Evolutionary conservation across 2,888 invertebrate species (phyloP).

Genomic region (Cheilosia pagana): DNA sequence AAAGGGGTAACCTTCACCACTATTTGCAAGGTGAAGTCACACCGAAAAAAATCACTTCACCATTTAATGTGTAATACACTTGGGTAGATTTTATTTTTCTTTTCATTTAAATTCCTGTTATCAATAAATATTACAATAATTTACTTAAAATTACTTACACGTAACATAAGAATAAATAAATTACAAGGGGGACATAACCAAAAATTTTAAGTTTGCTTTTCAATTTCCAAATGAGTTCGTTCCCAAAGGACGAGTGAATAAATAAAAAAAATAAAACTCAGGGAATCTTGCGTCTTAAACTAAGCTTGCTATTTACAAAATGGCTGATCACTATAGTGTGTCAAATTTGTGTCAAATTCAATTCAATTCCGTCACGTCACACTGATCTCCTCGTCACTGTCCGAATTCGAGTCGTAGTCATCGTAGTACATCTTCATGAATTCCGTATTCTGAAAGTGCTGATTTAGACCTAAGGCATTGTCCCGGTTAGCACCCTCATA

Average conservation of each 20-base stretch:
- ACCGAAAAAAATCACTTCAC: neutral
- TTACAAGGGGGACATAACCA: constrained; percentile 17
- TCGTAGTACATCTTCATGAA: constrained; percentile 83
- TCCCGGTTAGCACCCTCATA: constrained; percentile 72
- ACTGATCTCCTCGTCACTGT: constrained; percentile 93
- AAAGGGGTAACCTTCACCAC: no score
- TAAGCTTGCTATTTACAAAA: constrained; percentile 62
- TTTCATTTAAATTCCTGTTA: constrained; percentile 65
- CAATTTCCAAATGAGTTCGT: neutral
- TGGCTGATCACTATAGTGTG: neutral
- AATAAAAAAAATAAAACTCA: constrained; percentile 9
- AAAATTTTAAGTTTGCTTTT: constrained; percentile 56
- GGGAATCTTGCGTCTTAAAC: constrained; percentile 15
- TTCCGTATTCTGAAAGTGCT: constrained; percentile 79
- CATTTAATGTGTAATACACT: constrained; percentile 69
- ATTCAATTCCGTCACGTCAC: constrained; percentile 90
- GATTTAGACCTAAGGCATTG: constrained; percentile 61
- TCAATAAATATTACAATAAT: constrained; percentile 72
- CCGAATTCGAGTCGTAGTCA: constrained; percentile 85
- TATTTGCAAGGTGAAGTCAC: no score
- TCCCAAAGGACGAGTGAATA: neutral
- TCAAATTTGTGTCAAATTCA: constrained; percentile 68
- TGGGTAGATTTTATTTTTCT: constrained; percentile 65
- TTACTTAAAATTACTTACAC: constrained; percentile 52
- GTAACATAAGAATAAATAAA: constrained; percentile 48